Base-by-base conservation (phyloP, 2,113 vertebrate species). In the Rhinichthys klamathensis region DNA sequence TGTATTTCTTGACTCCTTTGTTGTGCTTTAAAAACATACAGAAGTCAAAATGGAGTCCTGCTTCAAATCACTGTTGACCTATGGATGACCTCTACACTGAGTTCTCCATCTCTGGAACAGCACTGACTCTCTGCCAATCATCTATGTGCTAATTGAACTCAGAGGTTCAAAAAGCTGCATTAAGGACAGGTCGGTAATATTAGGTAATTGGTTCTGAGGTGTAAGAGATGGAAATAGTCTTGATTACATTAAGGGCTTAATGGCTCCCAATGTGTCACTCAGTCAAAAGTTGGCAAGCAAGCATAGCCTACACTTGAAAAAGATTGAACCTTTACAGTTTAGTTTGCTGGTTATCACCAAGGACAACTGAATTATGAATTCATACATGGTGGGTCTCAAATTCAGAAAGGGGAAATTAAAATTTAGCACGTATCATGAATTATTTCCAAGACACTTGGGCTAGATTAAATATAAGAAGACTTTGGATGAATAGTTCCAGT, bases 221-320 rank as follows among this genome's bases (percentile, higher is more conserved):
- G 72, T 82, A 63, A 78, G 83, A 65, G 77, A 69, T 60, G 61
- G 73, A 74, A 82, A 51, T 35, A 83, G 30, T 51, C 56, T 49
- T 84, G 75, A 85, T 87, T 85, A 83, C 51, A 41, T 69, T 61
- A 77, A 60, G 56, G 58, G 63, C 51, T 82, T 78, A 83, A 83
- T 85, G 67, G 67, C 60, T 87, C 80, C 69, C 70, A 70, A 70
- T 85, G 54, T 80, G 83, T 87, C 81, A 61, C 69, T 65, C 67
- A 27, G 58, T 49, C 67, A 27, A 61, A 73, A 25, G 35, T 21
- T 85, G 79, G 63, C 79, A 75, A 10, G 54, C 44, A 32, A 27
- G 63, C 54, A 56, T 16, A n/a, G n/a, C n/a, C n/a, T n/a, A 56
- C 65, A 35, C 74, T 73, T 32, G 38, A 58, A 56, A 30, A 86